Conservation (phyloP, 2,888 invertebrate genomes). For the Hedya salicella region DNA sequence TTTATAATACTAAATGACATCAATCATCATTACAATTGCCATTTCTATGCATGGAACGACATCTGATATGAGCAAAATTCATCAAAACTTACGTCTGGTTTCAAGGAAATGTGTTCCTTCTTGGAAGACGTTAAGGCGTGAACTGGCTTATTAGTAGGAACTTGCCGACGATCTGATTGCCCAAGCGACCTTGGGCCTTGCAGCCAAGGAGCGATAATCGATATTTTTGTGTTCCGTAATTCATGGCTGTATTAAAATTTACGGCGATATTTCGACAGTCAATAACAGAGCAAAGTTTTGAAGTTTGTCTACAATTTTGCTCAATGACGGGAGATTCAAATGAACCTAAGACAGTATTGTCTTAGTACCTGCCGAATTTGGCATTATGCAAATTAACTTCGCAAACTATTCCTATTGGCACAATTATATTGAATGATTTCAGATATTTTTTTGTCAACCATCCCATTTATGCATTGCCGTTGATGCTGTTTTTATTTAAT, state of each 20-base stretch:
- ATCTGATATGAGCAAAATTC: slow-evolving; percentile 14
- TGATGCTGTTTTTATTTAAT: too few relatives aligned
- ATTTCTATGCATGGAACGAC: background rate
- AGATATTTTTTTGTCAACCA: too few relatives aligned
- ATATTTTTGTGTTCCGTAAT: slow-evolving; percentile 55
- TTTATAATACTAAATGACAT: background rate
- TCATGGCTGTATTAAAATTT: slow-evolving; percentile 38
- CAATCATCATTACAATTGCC: background rate
- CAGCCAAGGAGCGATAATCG: slow-evolving; percentile 59
- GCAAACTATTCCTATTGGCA: too few relatives aligned
- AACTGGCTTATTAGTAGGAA: slow-evolving; percentile 47
- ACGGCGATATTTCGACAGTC: background rate
- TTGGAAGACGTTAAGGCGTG: slow-evolving; percentile 48
- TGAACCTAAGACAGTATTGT: background rate
- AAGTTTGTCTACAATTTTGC: background rate
- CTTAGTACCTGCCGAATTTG: too few relatives aligned
- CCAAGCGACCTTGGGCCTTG: slow-evolving; percentile 59
- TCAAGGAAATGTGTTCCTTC: slow-evolving; percentile 49
- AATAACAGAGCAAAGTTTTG: background rate
- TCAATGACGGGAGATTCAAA: background rate
- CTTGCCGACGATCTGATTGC: slow-evolving; percentile 52
- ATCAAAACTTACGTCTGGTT: background rate
- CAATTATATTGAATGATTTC: too few relatives aligned
- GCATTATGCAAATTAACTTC: too few relatives aligned
- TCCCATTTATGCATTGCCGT: too few relatives aligned